Conservation (phyloP, 1,140 invertebrate genomes). For the Sipha flava region DNA sequence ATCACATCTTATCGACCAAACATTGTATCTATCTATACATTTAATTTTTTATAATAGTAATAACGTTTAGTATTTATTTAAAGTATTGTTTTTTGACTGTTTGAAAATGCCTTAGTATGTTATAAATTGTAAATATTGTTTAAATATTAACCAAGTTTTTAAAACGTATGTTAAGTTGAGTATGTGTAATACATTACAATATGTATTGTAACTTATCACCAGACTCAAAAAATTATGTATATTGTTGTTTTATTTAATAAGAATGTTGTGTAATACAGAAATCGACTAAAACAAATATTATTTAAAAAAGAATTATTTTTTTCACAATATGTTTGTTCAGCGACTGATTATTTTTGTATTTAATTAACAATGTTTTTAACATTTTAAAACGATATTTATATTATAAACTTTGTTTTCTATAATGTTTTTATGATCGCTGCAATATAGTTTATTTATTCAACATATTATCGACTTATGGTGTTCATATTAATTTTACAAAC, state of each 20-base stretch:
- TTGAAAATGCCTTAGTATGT: background rate
- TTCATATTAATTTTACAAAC: too few relatives aligned
- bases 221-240: too few relatives aligned
- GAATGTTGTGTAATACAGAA: background rate
- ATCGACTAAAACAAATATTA: background rate
- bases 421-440: background rate
- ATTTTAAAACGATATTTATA: background rate
- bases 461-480: background rate
- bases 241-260: too few relatives aligned
- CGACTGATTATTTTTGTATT: slow-evolving; percentile 11
- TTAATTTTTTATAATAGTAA: background rate
- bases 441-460: background rate
- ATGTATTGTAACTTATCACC: too few relatives aligned
- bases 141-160: background rate
- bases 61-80: too few relatives aligned
- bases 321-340: background rate
- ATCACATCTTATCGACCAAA: background rate
- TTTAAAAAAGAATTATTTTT: background rate
- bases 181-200: background rate
- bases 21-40: background rate
- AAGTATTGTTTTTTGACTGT: background rate
- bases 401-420: background rate
- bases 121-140: background rate
- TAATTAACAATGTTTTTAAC: background rate
- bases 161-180: background rate